Percentiles rank a stretch among this genome's conserved stretches.
phyloP scores from a whole-genome alignment of 1,140 invertebrate genomes.

The Conus ventricosus region DNA sequence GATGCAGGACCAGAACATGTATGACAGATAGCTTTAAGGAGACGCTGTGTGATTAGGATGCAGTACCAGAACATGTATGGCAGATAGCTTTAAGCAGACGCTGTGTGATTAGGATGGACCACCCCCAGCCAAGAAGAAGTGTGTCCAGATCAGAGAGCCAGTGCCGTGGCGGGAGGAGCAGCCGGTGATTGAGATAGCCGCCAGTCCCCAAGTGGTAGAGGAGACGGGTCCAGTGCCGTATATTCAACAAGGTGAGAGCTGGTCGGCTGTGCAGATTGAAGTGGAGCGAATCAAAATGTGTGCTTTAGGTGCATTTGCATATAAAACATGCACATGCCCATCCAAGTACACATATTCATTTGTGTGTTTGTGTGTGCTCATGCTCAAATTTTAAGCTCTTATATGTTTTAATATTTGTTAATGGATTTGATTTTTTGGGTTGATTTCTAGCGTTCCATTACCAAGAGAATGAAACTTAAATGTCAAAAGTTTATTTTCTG shows the following conservation, averaged over 20 bases:
- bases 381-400: not conserved
- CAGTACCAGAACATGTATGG: no score
- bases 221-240: constrained; percentile 57
- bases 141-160: constrained; percentile 27
- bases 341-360: not conserved
- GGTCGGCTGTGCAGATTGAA: not conserved
- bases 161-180: constrained; percentile 34
- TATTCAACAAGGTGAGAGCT: constrained; percentile 31
- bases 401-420: constrained; percentile 25
- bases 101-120: not conserved
- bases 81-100: no score
- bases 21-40: no score
- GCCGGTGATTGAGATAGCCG: not conserved
- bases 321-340: not conserved
- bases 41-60: not conserved
- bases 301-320: not conserved
- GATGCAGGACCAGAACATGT: not conserved
- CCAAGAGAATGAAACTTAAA: no score
- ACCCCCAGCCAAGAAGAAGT: not conserved
- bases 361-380: not conserved
- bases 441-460: no score
- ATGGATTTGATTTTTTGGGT: no score
- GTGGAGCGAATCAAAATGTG: not conserved
- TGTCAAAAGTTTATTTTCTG: no score
- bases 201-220: constrained; percentile 38